Base-by-base conservation (phyloP, 2,888 invertebrate genomes). In the Metopia argyrocephala region DNA sequence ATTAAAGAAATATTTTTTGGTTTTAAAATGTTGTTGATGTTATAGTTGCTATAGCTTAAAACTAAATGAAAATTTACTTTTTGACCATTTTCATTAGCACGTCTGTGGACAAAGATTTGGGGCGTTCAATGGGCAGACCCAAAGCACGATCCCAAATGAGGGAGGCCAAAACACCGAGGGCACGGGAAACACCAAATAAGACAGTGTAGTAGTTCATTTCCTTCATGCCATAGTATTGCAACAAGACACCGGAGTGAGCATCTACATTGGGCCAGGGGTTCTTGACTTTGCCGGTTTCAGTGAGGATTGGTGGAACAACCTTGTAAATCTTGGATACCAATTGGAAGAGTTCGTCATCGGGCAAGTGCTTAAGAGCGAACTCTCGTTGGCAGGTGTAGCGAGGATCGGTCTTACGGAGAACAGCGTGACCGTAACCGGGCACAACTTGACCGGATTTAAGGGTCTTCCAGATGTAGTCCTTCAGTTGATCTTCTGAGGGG, bases 391-490 rank as follows among this genome's bases (percentile, higher is more conserved):
- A 96, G 65, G 93, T 94, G 89, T 96, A 97, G 69, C 92, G 90
- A 87, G 91, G 97, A 91, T 97, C 97, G 71, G 97, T 97, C 91
- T 96, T 96, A 84, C 97, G 93, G 64, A 97, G 92, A 3, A 97
- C 97, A 85, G 97, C 97, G 89, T 97, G 96, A 18, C 97, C 97
- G 87, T 96, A 97, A 62, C 96, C 97, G 74, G 97, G 97, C 28
- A 97, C 95, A 76, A 97, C 96, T 91, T 95, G 95, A 84, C 96
- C 96, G 79, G 94, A 93, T 91, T 96, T 96, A 70, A 97, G 91
- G 1, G 98, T 98, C 91, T 97, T 98, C 97, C 97, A 97, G 89
- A 99, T 96, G 92, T 98, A 99, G 66, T 98, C 97, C 91, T 97
- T 97, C 71, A 99, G 92, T 86, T 97, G 94, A 0, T 98, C 96